Evolutionary conservation across 2,888 invertebrate genomes (phyloP), one percentile per base, ranked within the genome.

Genomic region (Nysson spinosus): DNA sequence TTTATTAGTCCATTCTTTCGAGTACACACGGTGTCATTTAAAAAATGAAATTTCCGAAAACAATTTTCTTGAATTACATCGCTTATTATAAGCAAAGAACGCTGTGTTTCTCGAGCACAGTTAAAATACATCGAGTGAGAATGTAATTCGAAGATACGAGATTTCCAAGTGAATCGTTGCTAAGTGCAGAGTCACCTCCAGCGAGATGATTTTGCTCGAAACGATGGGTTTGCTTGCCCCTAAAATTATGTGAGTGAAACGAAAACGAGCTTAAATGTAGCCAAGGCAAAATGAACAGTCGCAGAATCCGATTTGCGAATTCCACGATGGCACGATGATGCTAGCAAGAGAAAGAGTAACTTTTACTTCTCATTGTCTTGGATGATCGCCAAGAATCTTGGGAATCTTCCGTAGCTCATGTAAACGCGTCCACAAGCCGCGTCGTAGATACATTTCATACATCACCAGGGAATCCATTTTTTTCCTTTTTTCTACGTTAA

Each of bases 321-420:
- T 69, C 65, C 57, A 40, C 30, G 51, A 47, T 51, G 28, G 43
- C 24, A 35, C 47, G 54, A 52, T 63, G 52, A 62, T 37, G 28
- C 58, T 43, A 39, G 37, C 63, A 43, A 54, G 62, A 50, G 65
- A 68, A 68, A 63, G 50, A 65, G 22, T 17, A 35, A 60, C 65
- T 69, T 73, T 69, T 66, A 72, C 49, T 49, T 64, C 67, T 70
- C 54, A 57, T 64, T 69, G 71, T 46, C 20, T 54, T 75, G 75
- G 75, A 56, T 24, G 24, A 24, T 24, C 26, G 75, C 76, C 76
- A 75, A 72, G 54, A 72, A 74, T 76, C 62, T 46, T 19, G 49
- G 56, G 64, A 63, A 76, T 75, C 70, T 64, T 65, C 44, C 40
- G 51, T 37, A 49, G 64, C 46, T 54, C 46, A 40, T 49, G 61